These are phyloP conservation scores for Megaceryle maxima DNA, from an alignment of 2,113 vertebrate species.

Conservation along the genomic window DNA sequence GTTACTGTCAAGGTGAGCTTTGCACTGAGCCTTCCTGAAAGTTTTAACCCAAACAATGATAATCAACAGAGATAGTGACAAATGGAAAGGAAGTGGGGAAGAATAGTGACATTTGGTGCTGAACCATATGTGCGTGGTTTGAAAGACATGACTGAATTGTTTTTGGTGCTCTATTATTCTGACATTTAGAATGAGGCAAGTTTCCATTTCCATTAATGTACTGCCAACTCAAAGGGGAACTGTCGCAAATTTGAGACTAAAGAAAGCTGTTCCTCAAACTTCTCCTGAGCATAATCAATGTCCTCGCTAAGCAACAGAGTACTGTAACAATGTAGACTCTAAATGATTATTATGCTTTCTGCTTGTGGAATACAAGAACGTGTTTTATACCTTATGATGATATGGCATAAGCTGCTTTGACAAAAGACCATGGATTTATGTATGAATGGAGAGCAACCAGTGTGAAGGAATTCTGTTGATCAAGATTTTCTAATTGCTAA, in stretches of 20 bases:
- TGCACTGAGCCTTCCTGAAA: conserved; percentile 25
- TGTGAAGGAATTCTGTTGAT: background rate
- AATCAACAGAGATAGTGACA: conserved; percentile 64
- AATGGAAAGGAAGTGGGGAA: conserved; percentile 70
- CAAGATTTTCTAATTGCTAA: background rate
- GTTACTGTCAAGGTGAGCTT: conserved; percentile 45
- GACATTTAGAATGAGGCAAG: conserved; percentile 86
- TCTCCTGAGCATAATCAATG: conserved; percentile 74
- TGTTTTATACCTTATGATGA: background rate
- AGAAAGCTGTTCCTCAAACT: conserved; percentile 85
- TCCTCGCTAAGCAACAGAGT: conserved; percentile 69
- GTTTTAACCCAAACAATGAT: conserved; percentile 71
- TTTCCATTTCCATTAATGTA: conserved; percentile 87
- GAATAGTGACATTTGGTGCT: conserved; percentile 84
- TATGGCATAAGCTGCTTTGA: background rate
- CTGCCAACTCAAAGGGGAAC: conserved; percentile 84
- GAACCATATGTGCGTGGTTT: conserved; percentile 87
- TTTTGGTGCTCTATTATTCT: conserved; percentile 86
- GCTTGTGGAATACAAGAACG: background rate
- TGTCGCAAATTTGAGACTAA: conserved; percentile 84
- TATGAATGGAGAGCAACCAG: background rate
- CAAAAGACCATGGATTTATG: background rate
- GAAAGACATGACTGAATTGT: conserved; percentile 87
- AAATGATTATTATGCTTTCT: conserved; percentile 12
- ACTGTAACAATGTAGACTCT: background rate